These are phyloP conservation scores for Rhynchonycteris naso DNA, from an alignment of 2,797 vertebrate genomes.

Conservation along the genomic window DNA sequence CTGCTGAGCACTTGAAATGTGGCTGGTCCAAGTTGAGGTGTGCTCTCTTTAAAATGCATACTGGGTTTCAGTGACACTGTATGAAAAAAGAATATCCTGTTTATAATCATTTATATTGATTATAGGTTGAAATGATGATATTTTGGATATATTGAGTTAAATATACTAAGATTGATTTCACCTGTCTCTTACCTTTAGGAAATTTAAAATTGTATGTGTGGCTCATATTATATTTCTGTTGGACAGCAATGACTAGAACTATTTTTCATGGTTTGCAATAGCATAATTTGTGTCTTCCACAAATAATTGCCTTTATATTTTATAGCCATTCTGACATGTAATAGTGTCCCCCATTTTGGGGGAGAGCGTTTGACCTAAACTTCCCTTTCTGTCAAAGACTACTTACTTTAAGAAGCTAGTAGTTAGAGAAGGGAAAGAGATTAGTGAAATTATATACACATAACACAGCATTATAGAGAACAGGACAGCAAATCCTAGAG, in stretches of 20 bases:
- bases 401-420: not conserved
- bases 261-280: not conserved
- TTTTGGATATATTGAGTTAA: not conserved
- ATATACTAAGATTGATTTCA: not conserved
- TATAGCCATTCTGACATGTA: not conserved
- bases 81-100: not conserved
- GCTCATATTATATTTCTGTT: not conserved
- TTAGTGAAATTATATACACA: no score
- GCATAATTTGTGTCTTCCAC: not conserved
- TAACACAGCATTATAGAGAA: no score
- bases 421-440: no score
- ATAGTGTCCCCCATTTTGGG: not conserved
- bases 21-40: not conserved
- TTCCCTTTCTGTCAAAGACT: not conserved
- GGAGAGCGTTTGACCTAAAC: not conserved
- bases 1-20: not conserved
- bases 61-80: not conserved
- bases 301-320: not conserved
- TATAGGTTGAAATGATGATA: not conserved
- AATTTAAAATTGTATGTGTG: not conserved
- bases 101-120: not conserved
- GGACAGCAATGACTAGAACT: not conserved
- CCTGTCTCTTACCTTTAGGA: not conserved
- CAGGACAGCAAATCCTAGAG: no score
- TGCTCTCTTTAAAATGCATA: not conserved